Evolutionary conservation across 1,140 invertebrate species (phyloP).

Genomic region (Lamellibrachia luymesi): DNA sequence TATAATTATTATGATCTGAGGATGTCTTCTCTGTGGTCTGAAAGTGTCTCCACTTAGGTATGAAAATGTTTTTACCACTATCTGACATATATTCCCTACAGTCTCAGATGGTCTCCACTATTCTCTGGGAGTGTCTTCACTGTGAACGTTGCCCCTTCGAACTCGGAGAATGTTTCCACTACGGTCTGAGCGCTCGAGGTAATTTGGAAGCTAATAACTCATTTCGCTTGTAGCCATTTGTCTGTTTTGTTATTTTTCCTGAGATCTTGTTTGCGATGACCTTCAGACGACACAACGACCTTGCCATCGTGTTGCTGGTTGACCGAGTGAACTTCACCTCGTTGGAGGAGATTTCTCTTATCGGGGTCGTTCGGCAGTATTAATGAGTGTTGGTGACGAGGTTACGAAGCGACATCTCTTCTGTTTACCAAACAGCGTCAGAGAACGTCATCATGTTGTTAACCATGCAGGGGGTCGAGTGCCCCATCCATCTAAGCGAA

Average conservation of each 20-base stretch:
- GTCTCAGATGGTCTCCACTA: neutral
- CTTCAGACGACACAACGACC: neutral
- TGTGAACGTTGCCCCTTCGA: neutral
- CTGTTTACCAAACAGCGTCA: neutral
- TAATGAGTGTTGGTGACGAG: neutral
- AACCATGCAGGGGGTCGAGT: neutral
- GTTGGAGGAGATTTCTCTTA: neutral
- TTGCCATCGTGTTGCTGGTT: neutral
- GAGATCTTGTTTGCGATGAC: neutral
- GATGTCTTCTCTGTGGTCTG: neutral
- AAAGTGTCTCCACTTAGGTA: neutral
- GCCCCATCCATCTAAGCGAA: neutral
- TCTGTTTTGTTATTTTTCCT: neutral
- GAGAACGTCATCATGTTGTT: neutral
- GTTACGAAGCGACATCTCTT: neutral
- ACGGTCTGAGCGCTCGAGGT: neutral
- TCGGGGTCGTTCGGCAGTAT: neutral
- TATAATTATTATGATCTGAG: neutral
- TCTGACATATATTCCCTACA: neutral
- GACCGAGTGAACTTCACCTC: neutral
- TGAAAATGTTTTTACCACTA: neutral
- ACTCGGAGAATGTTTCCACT: neutral
- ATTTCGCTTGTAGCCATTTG: neutral
- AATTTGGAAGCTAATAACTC: too few relatives aligned
- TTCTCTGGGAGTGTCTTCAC: neutral